phyloP scores from a whole-genome alignment of 2,113 vertebrate species.

The Salvelinus namaycush region DNA sequence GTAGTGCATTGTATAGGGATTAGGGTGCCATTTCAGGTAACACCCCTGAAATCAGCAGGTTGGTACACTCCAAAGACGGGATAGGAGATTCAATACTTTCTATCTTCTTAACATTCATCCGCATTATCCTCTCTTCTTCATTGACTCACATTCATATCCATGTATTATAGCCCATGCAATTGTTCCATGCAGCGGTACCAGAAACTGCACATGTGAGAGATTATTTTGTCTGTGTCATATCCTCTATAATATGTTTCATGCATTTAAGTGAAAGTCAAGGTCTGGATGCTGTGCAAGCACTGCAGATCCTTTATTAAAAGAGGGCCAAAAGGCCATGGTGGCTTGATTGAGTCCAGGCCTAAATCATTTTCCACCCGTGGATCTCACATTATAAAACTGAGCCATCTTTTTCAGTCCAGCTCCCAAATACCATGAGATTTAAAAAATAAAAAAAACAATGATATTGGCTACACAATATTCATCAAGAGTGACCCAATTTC shows the following conservation, averaged over 20 bases:
- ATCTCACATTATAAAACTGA: slow-evolving; percentile 33
- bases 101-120: not conserved
- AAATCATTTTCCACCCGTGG: slow-evolving; percentile 56
- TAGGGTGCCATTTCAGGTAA: not conserved
- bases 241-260: slow-evolving; percentile 46
- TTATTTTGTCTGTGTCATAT: too few relatives aligned
- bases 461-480: too few relatives aligned
- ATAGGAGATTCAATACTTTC: not conserved
- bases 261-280: slow-evolving; percentile 38
- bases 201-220: too few relatives aligned
- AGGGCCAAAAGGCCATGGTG: slow-evolving; percentile 45
- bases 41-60: not conserved
- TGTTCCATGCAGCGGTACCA: too few relatives aligned
- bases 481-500: slow-evolving; percentile 4
- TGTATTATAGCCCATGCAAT: too few relatives aligned
- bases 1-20: too few relatives aligned
- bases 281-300: slow-evolving; percentile 30
- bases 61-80: not conserved
- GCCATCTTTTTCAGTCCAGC: slow-evolving; percentile 24
- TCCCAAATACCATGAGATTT: slow-evolving; percentile 7
- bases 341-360: slow-evolving; percentile 61
- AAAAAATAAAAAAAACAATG: too few relatives aligned
- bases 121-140: not conserved
- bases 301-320: slow-evolving; percentile 41
- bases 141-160: not conserved